Conservation (phyloP, 2,888 invertebrate species). For the Leptinotarsa tumamoca region DNA sequence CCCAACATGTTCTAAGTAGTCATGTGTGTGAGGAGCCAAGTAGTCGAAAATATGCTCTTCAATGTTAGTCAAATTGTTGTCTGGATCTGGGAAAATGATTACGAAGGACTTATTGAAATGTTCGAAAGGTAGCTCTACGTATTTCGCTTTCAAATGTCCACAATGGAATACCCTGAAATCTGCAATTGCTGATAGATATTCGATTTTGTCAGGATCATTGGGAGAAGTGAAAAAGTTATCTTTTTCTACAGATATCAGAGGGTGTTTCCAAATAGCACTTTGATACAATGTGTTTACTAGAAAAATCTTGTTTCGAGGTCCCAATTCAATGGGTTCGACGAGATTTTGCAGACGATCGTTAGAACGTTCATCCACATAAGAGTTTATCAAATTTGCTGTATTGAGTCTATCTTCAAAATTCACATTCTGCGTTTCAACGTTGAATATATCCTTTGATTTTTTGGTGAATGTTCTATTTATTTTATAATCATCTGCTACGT, state of each 20-base stretch:
- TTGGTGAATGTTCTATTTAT: not conserved
- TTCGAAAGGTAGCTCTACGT: constrained; percentile 53
- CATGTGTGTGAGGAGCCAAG: constrained; percentile 33
- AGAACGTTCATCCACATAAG: constrained; percentile 60
- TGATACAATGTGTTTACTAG: constrained; percentile 60
- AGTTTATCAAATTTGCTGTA: constrained; percentile 55
- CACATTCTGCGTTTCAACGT: constrained; percentile 4
- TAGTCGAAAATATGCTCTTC: constrained; percentile 42
- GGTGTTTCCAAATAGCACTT: constrained; percentile 52
- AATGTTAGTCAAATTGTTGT: constrained; percentile 46
- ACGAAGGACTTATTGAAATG: constrained; percentile 49
- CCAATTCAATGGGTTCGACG: constrained; percentile 49
- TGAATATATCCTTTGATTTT: not conserved
- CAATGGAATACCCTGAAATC: constrained; percentile 47
- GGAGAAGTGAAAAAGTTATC: constrained; percentile 44
- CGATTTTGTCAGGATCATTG: constrained; percentile 46
- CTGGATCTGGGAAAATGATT: constrained; percentile 51
- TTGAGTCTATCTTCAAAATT: not conserved
- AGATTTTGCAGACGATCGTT: constrained; percentile 56
- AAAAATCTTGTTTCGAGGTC: constrained; percentile 50
- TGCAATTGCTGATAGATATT: constrained; percentile 52
- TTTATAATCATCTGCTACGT: not conserved
- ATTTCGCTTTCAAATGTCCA: constrained; percentile 51
- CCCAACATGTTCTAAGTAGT: constrained; percentile 28
- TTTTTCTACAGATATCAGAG: constrained; percentile 46